Conservation (phyloP, 1,140 invertebrate species). For the Drosophila burlai region DNA sequence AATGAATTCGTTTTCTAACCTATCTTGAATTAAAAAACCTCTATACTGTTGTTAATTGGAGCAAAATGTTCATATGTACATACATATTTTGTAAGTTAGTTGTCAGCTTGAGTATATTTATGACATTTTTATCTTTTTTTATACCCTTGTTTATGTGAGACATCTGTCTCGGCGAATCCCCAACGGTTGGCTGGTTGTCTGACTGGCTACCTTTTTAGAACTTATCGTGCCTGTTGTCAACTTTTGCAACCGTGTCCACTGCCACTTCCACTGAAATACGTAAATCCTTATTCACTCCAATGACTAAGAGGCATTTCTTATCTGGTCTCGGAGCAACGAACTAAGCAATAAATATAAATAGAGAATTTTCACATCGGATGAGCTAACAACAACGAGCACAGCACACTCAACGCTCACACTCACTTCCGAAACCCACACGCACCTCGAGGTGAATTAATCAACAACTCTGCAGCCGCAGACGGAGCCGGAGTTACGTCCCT, state of each 20-base stretch:
- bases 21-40: too few species aligned
- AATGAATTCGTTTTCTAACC: background rate
- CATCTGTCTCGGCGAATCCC: conserved; percentile 30
- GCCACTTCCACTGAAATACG: conserved; percentile 18
- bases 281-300: conserved; percentile 46
- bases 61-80: conserved; percentile 2
- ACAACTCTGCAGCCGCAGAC: conserved; percentile 33
- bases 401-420: conserved; percentile 3
- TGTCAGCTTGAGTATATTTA: conserved; percentile 27
- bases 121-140: conserved; percentile 34
- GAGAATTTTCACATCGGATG: conserved; percentile 44
- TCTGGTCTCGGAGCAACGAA: conserved; percentile 39
- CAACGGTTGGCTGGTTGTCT: background rate
- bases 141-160: conserved; percentile 37
- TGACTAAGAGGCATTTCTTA: conserved; percentile 54
- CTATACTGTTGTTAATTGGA: conserved; percentile 3
- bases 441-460: conserved; percentile 69
- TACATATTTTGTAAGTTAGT: background rate
- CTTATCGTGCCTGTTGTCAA: conserved; percentile 27
- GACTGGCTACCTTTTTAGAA: conserved; percentile 34
- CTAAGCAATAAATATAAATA: conserved; percentile 52
- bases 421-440: conserved; percentile 41
- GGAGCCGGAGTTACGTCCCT: conserved; percentile 18
- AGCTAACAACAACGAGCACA: conserved; percentile 16
- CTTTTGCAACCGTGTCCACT: conserved; percentile 48